These are phyloP conservation scores for Bursaphelenchus mucronatus DNA, from an alignment of 1,140 invertebrate genomes.

Conservation along the genomic window DNA sequence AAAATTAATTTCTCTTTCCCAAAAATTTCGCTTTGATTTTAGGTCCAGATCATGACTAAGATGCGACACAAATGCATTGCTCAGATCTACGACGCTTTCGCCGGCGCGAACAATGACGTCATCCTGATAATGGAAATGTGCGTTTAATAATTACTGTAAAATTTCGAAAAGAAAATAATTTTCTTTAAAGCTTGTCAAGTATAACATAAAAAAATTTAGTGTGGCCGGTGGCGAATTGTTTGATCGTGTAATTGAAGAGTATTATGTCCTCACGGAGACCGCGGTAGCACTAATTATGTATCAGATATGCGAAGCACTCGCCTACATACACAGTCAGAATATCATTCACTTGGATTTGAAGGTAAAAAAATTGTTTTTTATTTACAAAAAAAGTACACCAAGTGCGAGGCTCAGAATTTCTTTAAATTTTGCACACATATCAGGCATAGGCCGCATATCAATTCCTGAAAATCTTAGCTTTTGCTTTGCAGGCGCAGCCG, in stretches of 20 bases:
- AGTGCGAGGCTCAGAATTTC: no score
- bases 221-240: slow-evolving; percentile 66
- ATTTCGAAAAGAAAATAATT: no score
- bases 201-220: slow-evolving; percentile 45
- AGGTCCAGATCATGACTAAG: slow-evolving; percentile 64
- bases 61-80: slow-evolving; percentile 66
- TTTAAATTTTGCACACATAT: no score
- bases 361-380: slow-evolving; percentile 49
- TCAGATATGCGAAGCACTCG: slow-evolving; percentile 64
- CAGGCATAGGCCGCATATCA: no score
- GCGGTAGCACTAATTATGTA: slow-evolving; percentile 66
- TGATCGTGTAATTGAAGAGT: slow-evolving; percentile 65
- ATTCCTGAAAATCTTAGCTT: no score
- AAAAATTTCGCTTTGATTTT: slow-evolving; percentile 4
- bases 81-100: slow-evolving; percentile 66
- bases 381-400: no score
- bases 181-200: no score
- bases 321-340: slow-evolving; percentile 65
- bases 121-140: slow-evolving; percentile 68
- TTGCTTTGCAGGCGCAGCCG: no score
- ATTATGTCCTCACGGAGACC: slow-evolving; percentile 65
- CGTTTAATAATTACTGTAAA: slow-evolving; percentile 64
- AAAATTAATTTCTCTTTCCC: no score
- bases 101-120: slow-evolving; percentile 65
- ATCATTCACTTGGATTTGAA: slow-evolving; percentile 67